Evolutionary conservation across 2,113 vertebrate genomes (phyloP), one percentile per base, ranked within the genome.

Genomic region (Esox niger): DNA sequence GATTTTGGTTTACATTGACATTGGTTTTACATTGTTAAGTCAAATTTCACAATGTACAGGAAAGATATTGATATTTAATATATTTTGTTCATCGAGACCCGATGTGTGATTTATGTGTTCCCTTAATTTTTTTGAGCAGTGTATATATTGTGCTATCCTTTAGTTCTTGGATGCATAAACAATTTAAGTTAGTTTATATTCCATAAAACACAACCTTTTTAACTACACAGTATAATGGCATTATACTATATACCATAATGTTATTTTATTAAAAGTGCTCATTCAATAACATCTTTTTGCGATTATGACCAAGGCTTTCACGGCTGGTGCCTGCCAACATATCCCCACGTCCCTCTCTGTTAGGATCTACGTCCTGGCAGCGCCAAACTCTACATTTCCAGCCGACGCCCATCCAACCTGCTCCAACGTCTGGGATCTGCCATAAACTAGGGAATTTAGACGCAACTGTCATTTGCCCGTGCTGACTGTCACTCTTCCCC

Each of bases 381-480:
- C 23, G 10, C 8, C 25, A 56, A 43, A 58, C 68, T 32, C 47
- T 64, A 23, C 61, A 61, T 71, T 74, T 68, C 47, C 59, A 62
- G 15, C 32, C 31, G 1, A 38, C 52, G 68, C 64, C 31, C 46
- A 46, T 56, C 21, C 10, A 32, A 15, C 65, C 70, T 47, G 9
- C 13, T 43, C 38, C 38, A 43, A 10, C 17, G 38, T 15, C 38
- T 43, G 38, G 38, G 5, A 17, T 10, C 38, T 1, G 3, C 13
- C 13, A 43, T 43, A 43, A 43, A 43, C 13, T 10, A 15, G 13
- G 9, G 3, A 47, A 25, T 31, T 65, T 62, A 65, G 70, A 74
- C 64, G 54, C 56, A 77, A 69, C 29, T 68, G 23, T 62, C n/a
- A 58, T 71, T 77, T 29, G 56, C 9, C 49, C 55, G 35, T 13